These are phyloP conservation scores for Noctua comes DNA, from an alignment of 2,888 invertebrate species.

Conservation along the genomic window DNA sequence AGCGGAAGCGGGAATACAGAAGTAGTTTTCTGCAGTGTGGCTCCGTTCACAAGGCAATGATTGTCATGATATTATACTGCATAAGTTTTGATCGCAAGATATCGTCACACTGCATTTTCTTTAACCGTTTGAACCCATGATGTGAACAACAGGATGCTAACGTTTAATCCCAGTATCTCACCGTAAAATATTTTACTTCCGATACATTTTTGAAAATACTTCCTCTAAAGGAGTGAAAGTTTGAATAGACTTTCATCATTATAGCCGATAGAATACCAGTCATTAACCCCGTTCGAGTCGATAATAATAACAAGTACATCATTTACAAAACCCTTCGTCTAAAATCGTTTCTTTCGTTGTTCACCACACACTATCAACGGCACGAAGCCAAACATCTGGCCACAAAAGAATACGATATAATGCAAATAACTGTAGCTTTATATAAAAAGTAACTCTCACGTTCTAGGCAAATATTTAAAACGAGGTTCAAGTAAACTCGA, in stretches of 20 bases:
- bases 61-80: not conserved
- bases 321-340: not conserved
- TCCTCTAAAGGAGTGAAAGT: not conserved
- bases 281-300: not conserved
- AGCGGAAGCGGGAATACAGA: slow-evolving; percentile 1
- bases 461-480: not conserved
- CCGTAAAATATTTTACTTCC: not conserved
- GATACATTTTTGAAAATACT: not conserved
- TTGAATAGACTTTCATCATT: not conserved
- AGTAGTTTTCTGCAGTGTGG: not conserved
- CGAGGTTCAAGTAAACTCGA: not conserved
- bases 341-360: not conserved
- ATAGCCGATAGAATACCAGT: not conserved
- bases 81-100: not conserved
- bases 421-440: slow-evolving; percentile 22
- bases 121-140: not conserved
- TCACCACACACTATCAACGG: slow-evolving; percentile 6
- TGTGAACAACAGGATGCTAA: not conserved
- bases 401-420: slow-evolving; percentile 44
- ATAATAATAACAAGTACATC: not conserved
- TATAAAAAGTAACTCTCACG: not conserved
- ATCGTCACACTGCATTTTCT: not conserved
- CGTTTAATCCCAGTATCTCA: not conserved
- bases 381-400: slow-evolving; percentile 37
- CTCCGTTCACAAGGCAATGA: not conserved